These are phyloP conservation scores for Cydia amplana DNA, from an alignment of 1,140 invertebrate species.

Conservation along the genomic window DNA sequence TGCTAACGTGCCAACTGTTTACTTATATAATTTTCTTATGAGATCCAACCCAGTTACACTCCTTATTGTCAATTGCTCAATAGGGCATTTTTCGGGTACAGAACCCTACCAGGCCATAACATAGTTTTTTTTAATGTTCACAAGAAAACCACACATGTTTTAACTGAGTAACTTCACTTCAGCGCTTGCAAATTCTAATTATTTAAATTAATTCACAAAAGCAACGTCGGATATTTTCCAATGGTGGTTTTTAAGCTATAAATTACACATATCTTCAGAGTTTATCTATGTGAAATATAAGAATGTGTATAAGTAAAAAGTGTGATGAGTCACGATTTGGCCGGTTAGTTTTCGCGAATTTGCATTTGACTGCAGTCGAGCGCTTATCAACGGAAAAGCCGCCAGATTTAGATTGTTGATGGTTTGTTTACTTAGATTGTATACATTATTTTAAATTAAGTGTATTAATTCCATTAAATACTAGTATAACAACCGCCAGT, in stretches of 20 bases:
- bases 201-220: slow-evolving; percentile 4
- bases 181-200: neutral
- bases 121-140: no score
- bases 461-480: neutral
- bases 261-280: neutral
- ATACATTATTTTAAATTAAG: neutral
- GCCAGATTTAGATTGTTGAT: neutral
- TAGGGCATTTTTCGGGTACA: no score
- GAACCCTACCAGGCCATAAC: no score
- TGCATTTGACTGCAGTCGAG: neutral
- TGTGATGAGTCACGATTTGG: neutral
- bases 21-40: no score
- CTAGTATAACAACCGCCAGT: no score
- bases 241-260: neutral
- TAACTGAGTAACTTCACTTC: neutral
- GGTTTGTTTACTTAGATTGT: neutral
- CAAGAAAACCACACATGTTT: neutral
- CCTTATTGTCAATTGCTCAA: no score
- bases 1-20: no score
- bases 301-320: slow-evolving; percentile 1
- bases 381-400: slow-evolving; percentile 4
- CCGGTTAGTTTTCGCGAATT: neutral
- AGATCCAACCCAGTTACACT: no score
- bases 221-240: neutral
- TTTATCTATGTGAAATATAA: neutral